Percentiles rank a stretch among this genome's conserved stretches.
Evolutionary conservation across 2,113 vertebrate species (phyloP).

Genomic region (Eubucco bourcierii): DNA sequence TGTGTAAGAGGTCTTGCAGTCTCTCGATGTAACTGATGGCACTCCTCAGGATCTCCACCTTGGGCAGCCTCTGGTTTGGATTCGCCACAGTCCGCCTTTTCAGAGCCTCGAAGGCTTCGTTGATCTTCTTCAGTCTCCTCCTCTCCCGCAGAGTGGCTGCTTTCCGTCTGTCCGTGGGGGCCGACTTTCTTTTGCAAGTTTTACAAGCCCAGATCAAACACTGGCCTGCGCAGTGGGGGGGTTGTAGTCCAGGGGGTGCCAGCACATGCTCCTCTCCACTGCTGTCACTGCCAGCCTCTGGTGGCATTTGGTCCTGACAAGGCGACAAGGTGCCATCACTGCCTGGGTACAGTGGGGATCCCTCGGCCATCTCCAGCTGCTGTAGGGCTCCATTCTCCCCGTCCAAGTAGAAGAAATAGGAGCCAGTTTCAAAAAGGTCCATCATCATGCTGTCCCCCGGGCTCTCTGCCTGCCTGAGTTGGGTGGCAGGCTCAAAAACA

Average conservation of each 20-base stretch:
- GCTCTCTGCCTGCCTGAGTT: conserved; percentile 68
- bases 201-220: conserved; percentile 98
- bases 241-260: conserved; percentile 89
- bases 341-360: conserved; percentile 88
- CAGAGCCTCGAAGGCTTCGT: conserved; percentile 96
- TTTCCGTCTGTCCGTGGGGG: conserved; percentile 91
- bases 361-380: conserved; percentile 89
- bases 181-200: conserved; percentile 93
- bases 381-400: conserved; percentile 89
- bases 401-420: conserved; percentile 97
- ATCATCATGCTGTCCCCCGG: conserved; percentile 90
- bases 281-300: conserved; percentile 88
- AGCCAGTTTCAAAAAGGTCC: conserved; percentile 98
- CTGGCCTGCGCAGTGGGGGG: conserved; percentile 90
- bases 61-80: conserved; percentile 95
- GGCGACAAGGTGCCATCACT: conserved; percentile 88
- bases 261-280: conserved; percentile 93
- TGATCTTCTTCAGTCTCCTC: conserved; percentile 95
- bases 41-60: conserved; percentile 96
- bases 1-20: conserved; percentile 91
- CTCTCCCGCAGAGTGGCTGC: conserved; percentile 94
- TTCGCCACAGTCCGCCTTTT: conserved; percentile 95
- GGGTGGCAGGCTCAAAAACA: conserved; percentile 77
- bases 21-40: conserved; percentile 97
- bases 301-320: conserved; percentile 84